Base-by-base conservation (phyloP, 2,888 invertebrate species). In the Scaptomyza flava region DNA sequence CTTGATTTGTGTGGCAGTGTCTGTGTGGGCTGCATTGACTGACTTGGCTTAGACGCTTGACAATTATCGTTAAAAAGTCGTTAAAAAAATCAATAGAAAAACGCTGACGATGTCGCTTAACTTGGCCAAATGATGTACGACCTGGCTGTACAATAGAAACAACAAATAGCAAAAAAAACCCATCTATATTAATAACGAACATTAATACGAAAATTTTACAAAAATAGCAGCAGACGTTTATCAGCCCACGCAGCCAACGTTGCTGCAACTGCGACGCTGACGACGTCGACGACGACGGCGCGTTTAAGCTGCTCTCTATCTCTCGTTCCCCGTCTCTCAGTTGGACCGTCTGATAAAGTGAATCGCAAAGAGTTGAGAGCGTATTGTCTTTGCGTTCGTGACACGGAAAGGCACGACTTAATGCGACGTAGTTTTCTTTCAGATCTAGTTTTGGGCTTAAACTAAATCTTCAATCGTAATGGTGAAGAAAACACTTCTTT, bases 1-100 rank as follows among this genome's bases (percentile, higher is more conserved):
- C 34, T 53, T 45, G 7, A 3, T 38, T 2, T 51, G 43, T 23
- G 14, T 63, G 71, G 76, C 80, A 80, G 83, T 41, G 41, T 51
- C 33, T 23, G 14, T 63, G 83, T 83, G 88, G 88, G 86, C 57
- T 45, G 82, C 31, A 45, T 56, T 23, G 30, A 63, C 60, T 61
- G 68, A 77, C 62, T 64, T 75, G 75, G 75, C 75, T 69, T 63
- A 81, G 77, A 79, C 86, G 69, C 56, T 71, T 64, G 58, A 68
- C 81, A 76, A 79, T 85, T 74, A 86, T 89, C 81, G 85, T 87
- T 88, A 89, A 87, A 87, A 81, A 77, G 71, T 77, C 77, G 79
- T 88, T 88, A 87, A 52, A 48, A 23, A 67, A 77, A 65, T 71
- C 70, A 67, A 76, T 81, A 70, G 77, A 84, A 87, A 79, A 65